Evolutionary conservation across 2,797 vertebrate species (phyloP).

Genomic region (Enteromius paludinosus): DNA sequence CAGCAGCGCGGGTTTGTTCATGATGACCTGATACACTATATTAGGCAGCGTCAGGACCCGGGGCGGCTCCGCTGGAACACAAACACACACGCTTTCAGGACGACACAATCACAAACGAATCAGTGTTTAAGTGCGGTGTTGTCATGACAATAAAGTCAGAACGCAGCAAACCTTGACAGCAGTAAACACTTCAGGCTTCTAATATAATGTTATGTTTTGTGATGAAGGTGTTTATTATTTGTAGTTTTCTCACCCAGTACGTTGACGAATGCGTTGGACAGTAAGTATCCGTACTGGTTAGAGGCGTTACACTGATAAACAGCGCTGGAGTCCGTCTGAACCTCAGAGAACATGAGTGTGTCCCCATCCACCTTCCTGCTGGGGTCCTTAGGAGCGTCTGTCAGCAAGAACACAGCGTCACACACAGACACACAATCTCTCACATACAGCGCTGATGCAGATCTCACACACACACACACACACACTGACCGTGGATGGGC

Average conservation of each 20-base stretch:
- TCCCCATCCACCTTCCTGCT: conserved; percentile 92
- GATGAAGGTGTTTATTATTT: not conserved
- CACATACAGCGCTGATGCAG: not conserved
- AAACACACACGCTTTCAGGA: conserved; percentile 26
- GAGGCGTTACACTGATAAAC: conserved; percentile 97
- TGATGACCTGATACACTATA: conserved; percentile 91
- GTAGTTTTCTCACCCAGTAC: conserved; percentile 86
- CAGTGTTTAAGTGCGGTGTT: not conserved
- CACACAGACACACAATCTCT: not conserved
- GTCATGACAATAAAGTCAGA: not conserved
- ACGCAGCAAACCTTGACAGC: not conserved
- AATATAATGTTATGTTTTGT: not conserved
- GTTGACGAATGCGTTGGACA: conserved; percentile 94
- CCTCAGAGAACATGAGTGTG: conserved; percentile 89
- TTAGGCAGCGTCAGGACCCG: conserved; percentile 88
- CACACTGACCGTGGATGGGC: conserved; percentile 86
- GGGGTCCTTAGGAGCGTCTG: conserved; percentile 87
- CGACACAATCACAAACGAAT: not conserved
- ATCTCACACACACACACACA: not conserved
- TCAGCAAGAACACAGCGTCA: conserved; percentile 24
- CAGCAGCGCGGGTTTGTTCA: conserved; percentile 83
- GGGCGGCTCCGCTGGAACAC: conserved; percentile 87
- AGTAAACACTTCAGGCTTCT: not conserved
- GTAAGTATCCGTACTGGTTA: conserved; percentile 91
- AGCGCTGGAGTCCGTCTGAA: conserved; percentile 89